phyloP scores from a whole-genome alignment of 2,113 vertebrate genomes.

The Dicaeum eximium region DNA sequence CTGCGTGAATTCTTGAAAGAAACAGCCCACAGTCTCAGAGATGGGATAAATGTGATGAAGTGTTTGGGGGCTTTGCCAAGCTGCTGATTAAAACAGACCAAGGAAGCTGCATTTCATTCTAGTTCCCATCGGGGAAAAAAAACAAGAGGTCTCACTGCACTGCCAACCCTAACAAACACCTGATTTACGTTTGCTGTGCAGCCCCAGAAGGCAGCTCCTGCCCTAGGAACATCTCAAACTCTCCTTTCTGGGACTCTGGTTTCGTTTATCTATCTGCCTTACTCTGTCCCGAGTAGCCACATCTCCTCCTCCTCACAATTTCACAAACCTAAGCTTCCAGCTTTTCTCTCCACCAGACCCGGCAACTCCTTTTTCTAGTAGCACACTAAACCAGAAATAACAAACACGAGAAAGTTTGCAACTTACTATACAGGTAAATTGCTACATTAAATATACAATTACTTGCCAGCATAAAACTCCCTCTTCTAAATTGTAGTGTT shows the following conservation, averaged over 20 bases:
- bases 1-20: not conserved
- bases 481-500: rapidly evolving
- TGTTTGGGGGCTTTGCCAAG: not conserved
- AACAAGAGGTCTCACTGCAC: not conserved
- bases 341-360: not conserved
- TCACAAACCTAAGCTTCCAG: not conserved
- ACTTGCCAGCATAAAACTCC: not conserved
- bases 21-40: not conserved
- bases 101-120: not conserved
- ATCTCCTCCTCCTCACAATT: not conserved
- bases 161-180: not conserved
- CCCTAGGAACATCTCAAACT: not conserved
- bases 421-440: rapidly evolving
- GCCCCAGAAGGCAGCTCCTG: not conserved
- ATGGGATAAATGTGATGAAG: not conserved
- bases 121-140: not conserved
- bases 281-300: not conserved
- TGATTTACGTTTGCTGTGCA: not conserved
- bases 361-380: rapidly evolving
- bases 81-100: not conserved
- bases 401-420: not conserved
- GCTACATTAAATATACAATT: not conserved
- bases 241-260: rapidly evolving
- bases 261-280: not conserved
- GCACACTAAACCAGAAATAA: not conserved